phyloP scores from a whole-genome alignment of 2,113 vertebrate genomes.

The Pomatorhinus ruficollis region DNA sequence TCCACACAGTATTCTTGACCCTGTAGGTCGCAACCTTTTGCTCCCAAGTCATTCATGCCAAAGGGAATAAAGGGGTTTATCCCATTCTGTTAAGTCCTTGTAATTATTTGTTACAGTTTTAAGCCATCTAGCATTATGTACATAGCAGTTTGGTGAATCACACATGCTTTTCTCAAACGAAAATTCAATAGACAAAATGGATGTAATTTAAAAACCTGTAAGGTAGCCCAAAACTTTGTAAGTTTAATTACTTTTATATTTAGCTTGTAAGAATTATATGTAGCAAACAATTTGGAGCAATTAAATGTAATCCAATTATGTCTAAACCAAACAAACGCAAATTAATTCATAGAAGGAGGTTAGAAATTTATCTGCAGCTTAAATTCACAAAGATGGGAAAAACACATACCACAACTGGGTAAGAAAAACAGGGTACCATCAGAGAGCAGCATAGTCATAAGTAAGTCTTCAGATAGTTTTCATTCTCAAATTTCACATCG shows the following conservation, averaged over 20 bases:
- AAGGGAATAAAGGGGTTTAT: slow-evolving; percentile 27
- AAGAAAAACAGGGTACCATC: not conserved
- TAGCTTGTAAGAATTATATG: not conserved
- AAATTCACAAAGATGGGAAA: not conserved
- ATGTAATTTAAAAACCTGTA: not conserved
- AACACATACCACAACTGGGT: not conserved
- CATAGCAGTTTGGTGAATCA: not conserved
- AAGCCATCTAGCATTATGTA: slow-evolving; percentile 24
- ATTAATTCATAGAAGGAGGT: not conserved
- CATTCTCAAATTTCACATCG: slow-evolving; percentile 11
- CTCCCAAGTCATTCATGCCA: slow-evolving; percentile 46
- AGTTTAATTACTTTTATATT: not conserved
- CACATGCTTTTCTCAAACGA: not conserved
- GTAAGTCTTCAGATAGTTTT: not conserved
- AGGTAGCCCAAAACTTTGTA: not conserved
- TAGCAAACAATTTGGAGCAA: not conserved
- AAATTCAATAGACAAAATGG: not conserved
- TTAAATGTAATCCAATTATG: not conserved
- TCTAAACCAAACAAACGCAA: not conserved
- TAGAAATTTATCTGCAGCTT: not conserved
- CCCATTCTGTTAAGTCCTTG: slow-evolving; percentile 50
- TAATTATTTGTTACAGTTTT: slow-evolving; percentile 50
- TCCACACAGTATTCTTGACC: slow-evolving; percentile 42
- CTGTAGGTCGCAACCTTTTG: slow-evolving; percentile 57
- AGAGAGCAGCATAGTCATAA: not conserved